These are phyloP conservation scores for Epinotia nisella DNA, from an alignment of 2,888 invertebrate species.

Conservation along the genomic window DNA sequence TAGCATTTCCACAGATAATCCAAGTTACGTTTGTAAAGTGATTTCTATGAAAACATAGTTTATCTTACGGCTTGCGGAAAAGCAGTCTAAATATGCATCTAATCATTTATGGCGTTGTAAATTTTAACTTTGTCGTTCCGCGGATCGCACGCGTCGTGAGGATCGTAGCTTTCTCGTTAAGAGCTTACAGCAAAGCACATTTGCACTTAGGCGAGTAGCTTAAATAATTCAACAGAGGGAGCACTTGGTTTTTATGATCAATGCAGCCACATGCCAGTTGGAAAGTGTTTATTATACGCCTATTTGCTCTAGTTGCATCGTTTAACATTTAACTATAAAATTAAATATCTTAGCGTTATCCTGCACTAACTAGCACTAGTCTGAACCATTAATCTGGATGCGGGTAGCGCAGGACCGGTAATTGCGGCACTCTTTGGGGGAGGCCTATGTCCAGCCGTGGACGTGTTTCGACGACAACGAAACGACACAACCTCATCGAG, in stretches of 20 bases:
- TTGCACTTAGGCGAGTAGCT: constrained; percentile 21
- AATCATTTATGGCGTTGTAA: constrained; percentile 14
- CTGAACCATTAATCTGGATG: no score
- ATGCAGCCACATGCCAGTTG: not conserved
- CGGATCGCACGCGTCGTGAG: constrained; percentile 1
- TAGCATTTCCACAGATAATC: no score
- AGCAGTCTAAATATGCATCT: not conserved
- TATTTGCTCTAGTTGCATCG: no score
- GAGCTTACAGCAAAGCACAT: constrained; percentile 27
- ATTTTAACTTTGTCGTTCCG: not conserved
- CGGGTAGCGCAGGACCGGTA: no score
- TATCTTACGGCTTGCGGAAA: not conserved
- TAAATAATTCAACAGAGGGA: constrained; percentile 1
- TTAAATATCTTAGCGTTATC: no score
- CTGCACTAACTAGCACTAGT: no score
- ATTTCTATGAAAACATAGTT: not conserved
- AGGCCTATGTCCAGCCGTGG: no score
- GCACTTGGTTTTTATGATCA: not conserved
- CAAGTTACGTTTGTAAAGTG: not conserved
- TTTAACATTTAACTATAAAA: no score
- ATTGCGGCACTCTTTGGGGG: no score
- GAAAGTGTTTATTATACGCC: not conserved
- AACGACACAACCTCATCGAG: no score
- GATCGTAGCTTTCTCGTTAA: constrained; percentile 32
- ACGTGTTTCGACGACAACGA: no score